Evolutionary conservation across 2,113 vertebrate species (phyloP).

Genomic region (Tylochromis polylepis): DNA sequence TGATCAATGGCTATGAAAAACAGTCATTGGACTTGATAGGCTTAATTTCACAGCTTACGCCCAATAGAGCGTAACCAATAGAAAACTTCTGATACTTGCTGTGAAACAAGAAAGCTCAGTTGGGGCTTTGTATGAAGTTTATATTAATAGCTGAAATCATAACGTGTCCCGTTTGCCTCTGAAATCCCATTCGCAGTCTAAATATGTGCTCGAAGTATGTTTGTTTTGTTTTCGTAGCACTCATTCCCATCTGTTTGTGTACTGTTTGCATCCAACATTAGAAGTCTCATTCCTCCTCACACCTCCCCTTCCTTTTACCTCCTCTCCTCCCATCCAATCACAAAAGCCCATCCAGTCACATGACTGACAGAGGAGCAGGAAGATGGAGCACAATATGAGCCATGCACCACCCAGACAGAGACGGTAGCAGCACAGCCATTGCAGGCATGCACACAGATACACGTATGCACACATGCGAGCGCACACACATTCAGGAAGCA

Average conservation of each 20-base stretch:
- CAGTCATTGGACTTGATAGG: accelerated
- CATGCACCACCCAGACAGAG: slow-evolving; percentile 51
- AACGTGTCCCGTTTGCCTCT: accelerated
- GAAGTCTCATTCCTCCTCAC: not conserved
- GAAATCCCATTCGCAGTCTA: not conserved
- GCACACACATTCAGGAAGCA: slow-evolving; percentile 22
- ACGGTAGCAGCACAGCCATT: slow-evolving; percentile 19
- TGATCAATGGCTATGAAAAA: not conserved
- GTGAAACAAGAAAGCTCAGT: not conserved
- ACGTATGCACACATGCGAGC: not conserved
- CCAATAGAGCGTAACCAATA: not conserved
- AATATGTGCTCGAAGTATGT: not conserved
- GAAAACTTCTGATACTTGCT: not conserved
- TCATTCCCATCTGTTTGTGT: not conserved
- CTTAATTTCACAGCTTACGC: not conserved
- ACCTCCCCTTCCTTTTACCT: not conserved
- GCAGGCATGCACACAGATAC: slow-evolving; percentile 1
- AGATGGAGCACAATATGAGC: slow-evolving; percentile 63
- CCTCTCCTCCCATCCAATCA: slow-evolving; percentile 56
- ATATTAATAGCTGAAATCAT: not conserved
- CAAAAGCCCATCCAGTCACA: slow-evolving; percentile 31
- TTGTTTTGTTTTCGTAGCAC: not conserved
- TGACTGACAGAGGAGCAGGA: slow-evolving; percentile 69
- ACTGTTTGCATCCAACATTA: not conserved
- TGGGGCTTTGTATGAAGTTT: not conserved